phyloP scores from a whole-genome alignment of 2,797 vertebrate species.

The Paramormyrops hopkinsi region DNA sequence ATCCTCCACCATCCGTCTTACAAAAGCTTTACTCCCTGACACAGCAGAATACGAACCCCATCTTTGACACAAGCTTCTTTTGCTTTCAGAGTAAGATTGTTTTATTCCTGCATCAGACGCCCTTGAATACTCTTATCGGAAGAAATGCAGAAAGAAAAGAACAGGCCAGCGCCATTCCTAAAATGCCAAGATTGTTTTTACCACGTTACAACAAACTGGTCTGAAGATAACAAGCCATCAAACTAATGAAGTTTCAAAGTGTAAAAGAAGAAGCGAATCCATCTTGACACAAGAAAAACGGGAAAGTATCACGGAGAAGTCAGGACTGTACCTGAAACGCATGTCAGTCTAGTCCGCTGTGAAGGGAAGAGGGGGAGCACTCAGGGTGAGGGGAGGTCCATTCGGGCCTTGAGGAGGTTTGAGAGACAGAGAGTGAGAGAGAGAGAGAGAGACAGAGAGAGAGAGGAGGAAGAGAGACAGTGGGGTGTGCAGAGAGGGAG shows the following conservation, averaged over 20 bases:
- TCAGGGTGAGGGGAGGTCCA: background rate
- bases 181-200: background rate
- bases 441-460: background rate
- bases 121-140: background rate
- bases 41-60: background rate
- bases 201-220: background rate
- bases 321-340: conserved; percentile 37
- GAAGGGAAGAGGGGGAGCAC: background rate
- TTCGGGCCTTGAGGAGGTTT: background rate
- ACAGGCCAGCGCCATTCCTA: background rate
- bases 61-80: background rate
- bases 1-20: background rate
- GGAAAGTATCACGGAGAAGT: background rate
- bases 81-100: background rate
- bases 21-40: background rate
- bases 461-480: background rate
- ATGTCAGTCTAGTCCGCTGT: conserved; percentile 35
- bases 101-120: background rate
- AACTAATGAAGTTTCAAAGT: background rate
- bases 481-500: background rate
- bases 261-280: background rate
- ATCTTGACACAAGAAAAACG: background rate
- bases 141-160: background rate
- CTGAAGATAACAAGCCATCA: background rate
- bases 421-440: background rate